Conservation (phyloP, 2,888 invertebrate species). For the Pinctada fucata region DNA sequence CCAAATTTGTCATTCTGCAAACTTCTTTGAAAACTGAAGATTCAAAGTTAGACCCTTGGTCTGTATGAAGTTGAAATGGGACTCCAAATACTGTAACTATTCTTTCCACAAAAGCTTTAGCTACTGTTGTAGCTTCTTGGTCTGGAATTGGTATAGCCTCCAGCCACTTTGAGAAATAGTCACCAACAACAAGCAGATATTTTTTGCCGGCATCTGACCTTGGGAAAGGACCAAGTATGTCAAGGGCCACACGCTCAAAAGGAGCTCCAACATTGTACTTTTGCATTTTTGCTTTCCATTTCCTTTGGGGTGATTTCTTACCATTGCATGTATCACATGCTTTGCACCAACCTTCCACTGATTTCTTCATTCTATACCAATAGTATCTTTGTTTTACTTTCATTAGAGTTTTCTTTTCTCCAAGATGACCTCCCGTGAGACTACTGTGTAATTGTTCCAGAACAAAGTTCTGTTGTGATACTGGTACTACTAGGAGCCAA, state of each 20-base stretch:
- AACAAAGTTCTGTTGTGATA: background rate
- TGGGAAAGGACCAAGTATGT: background rate
- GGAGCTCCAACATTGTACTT: too few species aligned
- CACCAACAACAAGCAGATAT: constrained; percentile 18
- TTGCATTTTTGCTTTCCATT: too few species aligned
- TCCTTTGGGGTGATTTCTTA: too few species aligned
- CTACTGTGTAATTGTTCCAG: background rate
- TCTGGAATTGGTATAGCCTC: constrained; percentile 37
- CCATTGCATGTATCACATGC: too few species aligned
- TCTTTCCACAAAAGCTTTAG: constrained; percentile 38
- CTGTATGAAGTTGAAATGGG: constrained; percentile 35
- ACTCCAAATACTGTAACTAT: constrained; percentile 41
- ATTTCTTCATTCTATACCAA: too few species aligned
- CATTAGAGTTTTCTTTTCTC: constrained; percentile 6
- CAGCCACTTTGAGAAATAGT: constrained; percentile 34
- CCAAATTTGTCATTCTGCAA: too few species aligned
- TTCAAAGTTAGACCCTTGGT: constrained; percentile 42
- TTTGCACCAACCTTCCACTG: too few species aligned
- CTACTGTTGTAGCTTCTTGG: constrained; percentile 43
- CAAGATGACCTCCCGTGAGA: constrained; percentile 15
- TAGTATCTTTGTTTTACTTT: too few species aligned
- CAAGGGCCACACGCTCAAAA: too few species aligned
- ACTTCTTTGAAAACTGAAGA: constrained; percentile 42
- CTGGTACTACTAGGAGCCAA: background rate
- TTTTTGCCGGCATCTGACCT: background rate